A percentile compares a stretch with the other conserved stretches of the same genome.
phyloP scores from a whole-genome alignment of 2,797 vertebrate species.

The Nothura maculosa region DNA sequence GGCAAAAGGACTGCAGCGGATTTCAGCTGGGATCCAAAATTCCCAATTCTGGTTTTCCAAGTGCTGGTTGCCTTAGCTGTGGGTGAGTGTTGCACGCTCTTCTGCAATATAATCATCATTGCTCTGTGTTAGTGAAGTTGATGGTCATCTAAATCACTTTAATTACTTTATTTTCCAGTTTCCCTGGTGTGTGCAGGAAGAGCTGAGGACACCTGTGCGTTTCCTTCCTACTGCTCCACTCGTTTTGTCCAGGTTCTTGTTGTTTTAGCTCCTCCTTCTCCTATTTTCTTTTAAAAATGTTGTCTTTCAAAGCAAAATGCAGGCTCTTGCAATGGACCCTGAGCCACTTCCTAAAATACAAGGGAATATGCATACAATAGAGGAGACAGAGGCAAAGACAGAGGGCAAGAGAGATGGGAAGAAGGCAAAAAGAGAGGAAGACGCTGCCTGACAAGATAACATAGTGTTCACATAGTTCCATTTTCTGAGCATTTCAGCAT shows the following conservation, averaged over 20 bases:
- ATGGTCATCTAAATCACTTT: not conserved
- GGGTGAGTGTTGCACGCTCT: not conserved
- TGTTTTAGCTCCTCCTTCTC: not conserved
- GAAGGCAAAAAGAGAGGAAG: constrained; percentile 81
- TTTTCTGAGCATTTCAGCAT: not conserved
- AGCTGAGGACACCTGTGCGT: not conserved
- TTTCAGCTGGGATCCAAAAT: not conserved
- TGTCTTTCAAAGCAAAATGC: constrained; percentile 87
- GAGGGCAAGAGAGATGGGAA: constrained; percentile 77
- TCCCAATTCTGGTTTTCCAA: not conserved
- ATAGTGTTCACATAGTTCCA: not conserved
- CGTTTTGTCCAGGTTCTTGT: not conserved
- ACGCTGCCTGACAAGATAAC: constrained; percentile 67
- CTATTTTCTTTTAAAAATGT: constrained; percentile 83
- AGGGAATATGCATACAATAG: constrained; percentile 72
- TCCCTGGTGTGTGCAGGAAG: not conserved
- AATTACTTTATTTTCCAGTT: not conserved
- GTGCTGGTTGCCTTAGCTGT: not conserved
- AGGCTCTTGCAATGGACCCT: constrained; percentile 84
- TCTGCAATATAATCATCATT: not conserved
- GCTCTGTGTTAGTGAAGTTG: not conserved
- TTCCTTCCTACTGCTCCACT: not conserved
- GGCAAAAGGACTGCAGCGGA: constrained; percentile 40
- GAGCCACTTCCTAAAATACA: constrained; percentile 75
- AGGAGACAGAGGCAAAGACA: constrained; percentile 59